Base-by-base conservation (phyloP, 2,888 invertebrate genomes). In the Eremobia ochroleuca region DNA sequence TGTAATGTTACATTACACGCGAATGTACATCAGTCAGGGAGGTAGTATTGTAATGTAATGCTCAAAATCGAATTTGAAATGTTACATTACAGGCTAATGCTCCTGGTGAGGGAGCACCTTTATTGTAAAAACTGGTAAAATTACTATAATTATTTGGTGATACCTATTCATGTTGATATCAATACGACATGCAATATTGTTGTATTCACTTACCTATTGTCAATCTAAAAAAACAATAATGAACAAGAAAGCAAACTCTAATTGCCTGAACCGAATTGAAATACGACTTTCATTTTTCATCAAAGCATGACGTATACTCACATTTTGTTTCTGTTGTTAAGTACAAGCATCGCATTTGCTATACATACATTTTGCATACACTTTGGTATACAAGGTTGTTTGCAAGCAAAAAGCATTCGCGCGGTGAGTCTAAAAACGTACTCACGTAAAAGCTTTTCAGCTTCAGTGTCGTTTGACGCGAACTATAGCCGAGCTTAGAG, bases 381-480 rank as follows among this genome's bases (percentile, higher is more conserved):
- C 68, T 55, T 58, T 28, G 49, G 58, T 55, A 52, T 9, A 34
- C 43, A 49, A 58, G 34, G 67, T 58, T 52, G 71, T 82, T 77
- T 37, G 58, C 71, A 67, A 71, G 70, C 82, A 67, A 81, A 66
- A 67, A 59, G 59, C 69, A 76, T 62, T 21, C 28, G 58, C 70
- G 28, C 64, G 21, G 4, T 68, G 77, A 66, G 40, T 61, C 67
- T 77, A 52, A 52, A 78, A 64, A 64, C 15, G 77, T 66, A 71
- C 49, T 69, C 52, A 37, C 62, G 58, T 72, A 81, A 81, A 82
- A 81, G 82, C 81, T 72, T 62, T 77, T 31, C 21, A 31, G 31
- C 82, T 55, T 68, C 77, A 43, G 58, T 67, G 34, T 77, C 61
- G 77, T 62, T 77, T 69, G 59, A 66, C 69, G 76, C 43, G 49